Conservation (phyloP, 2,113 vertebrate genomes). For the Pholis gunnellus region DNA sequence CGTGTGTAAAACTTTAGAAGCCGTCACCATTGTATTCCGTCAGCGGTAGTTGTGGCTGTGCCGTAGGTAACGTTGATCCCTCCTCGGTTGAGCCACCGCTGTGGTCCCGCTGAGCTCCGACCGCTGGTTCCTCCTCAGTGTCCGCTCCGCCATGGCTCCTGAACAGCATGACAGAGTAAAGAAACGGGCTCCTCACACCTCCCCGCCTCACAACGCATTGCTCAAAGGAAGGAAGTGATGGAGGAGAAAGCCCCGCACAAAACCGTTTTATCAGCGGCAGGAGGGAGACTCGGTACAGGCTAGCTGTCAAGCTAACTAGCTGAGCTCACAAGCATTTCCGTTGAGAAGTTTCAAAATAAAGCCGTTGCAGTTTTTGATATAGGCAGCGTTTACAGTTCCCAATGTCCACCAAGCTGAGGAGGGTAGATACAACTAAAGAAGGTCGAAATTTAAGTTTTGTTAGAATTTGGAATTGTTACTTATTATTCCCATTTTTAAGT, state of each 20-base stretch:
- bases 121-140: constrained; percentile 54
- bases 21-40: constrained; percentile 49
- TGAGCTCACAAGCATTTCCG: constrained; percentile 15
- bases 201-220: constrained; percentile 47
- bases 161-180: constrained; percentile 48
- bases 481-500: not conserved
- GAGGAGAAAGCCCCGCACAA: constrained; percentile 40
- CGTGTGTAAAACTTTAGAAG: constrained; percentile 57
- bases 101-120: constrained; percentile 57
- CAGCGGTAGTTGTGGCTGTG: constrained; percentile 5
- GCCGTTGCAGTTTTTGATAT: not conserved
- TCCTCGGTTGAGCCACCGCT: constrained; percentile 38
- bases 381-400: not conserved
- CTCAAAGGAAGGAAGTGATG: constrained; percentile 58
- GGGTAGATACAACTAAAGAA: too few relatives aligned
- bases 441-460: not conserved
- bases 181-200: constrained; percentile 55
- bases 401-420: not conserved
- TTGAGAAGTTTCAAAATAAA: constrained; percentile 63
- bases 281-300: constrained; percentile 28
- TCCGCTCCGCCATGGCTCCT: constrained; percentile 70
- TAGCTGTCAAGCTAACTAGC: not conserved
- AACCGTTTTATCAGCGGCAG: constrained; percentile 21
- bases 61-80: constrained; percentile 44
- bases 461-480: not conserved